These are phyloP conservation scores for Bombus breviceps DNA, from an alignment of 1,140 invertebrate species.

Conservation along the genomic window DNA sequence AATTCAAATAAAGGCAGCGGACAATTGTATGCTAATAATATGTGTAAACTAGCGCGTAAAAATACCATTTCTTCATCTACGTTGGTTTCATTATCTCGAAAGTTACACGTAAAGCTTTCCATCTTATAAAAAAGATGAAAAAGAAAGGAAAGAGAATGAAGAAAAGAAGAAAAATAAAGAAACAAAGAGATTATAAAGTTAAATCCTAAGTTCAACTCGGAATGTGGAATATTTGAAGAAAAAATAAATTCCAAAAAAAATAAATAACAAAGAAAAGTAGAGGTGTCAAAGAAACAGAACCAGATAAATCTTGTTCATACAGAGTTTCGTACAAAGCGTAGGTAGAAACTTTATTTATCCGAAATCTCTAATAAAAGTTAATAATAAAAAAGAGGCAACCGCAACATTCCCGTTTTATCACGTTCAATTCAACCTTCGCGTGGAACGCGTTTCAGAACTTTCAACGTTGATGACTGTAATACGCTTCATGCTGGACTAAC, in stretches of 20 bases:
- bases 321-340: background rate
- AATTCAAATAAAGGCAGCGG: background rate
- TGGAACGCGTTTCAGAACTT: conserved; percentile 40
- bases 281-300: background rate
- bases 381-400: background rate
- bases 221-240: background rate
- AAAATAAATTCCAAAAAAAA: background rate
- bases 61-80: background rate
- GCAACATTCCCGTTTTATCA: conserved; percentile 3
- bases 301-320: background rate
- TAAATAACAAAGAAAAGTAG: background rate
- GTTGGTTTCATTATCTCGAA: background rate
- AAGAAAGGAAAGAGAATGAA: too few species aligned
- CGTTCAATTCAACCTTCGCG: conserved; percentile 22
- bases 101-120: background rate
- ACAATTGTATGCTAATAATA: conserved; percentile 7
- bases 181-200: background rate
- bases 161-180: background rate
- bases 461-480: conserved; percentile 46
- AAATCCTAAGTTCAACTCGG: too few species aligned
- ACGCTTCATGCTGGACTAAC: conserved; percentile 42
- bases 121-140: background rate
- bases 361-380: background rate
- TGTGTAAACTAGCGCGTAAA: background rate
- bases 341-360: background rate